Evolutionary conservation across 2,888 invertebrate genomes (phyloP).

Genomic region (Philereme vetulata): DNA sequence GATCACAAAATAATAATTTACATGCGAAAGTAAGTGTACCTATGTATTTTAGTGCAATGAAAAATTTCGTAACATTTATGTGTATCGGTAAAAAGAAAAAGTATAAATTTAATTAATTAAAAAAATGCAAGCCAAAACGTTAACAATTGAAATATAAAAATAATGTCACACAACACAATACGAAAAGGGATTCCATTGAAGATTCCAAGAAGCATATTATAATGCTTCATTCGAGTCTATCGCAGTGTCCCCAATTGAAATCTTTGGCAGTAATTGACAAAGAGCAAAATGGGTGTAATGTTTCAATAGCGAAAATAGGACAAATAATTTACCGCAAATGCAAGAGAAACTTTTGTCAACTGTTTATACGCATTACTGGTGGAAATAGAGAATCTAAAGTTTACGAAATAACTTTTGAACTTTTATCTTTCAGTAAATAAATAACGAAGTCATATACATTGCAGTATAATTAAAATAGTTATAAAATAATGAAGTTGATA

Average conservation of each 20-base stretch:
- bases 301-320: constrained; percentile 10
- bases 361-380: background rate
- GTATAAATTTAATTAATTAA: too few relatives aligned
- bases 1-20: background rate
- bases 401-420: background rate
- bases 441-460: background rate
- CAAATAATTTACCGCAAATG: constrained; percentile 10
- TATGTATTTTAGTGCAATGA: background rate
- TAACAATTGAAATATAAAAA: too few relatives aligned
- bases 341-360: background rate
- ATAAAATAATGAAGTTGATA: too few relatives aligned
- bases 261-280: constrained; percentile 8
- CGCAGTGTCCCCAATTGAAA: constrained; percentile 9
- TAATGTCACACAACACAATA: too few relatives aligned
- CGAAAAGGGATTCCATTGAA: constrained; percentile 1
- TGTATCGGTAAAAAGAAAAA: background rate
- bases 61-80: background rate
- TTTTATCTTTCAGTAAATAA: background rate
- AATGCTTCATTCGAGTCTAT: constrained; percentile 9
- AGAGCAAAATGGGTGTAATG: constrained; percentile 10
- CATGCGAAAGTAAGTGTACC: background rate
- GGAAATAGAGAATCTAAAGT: background rate
- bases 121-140: too few relatives aligned
- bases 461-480: background rate
- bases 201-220: background rate